Percentiles rank a stretch among this genome's conserved stretches.
These are phyloP conservation scores for Pelmatolapia mariae DNA, from an alignment of 2,113 vertebrate species.

Conservation along the genomic window DNA sequence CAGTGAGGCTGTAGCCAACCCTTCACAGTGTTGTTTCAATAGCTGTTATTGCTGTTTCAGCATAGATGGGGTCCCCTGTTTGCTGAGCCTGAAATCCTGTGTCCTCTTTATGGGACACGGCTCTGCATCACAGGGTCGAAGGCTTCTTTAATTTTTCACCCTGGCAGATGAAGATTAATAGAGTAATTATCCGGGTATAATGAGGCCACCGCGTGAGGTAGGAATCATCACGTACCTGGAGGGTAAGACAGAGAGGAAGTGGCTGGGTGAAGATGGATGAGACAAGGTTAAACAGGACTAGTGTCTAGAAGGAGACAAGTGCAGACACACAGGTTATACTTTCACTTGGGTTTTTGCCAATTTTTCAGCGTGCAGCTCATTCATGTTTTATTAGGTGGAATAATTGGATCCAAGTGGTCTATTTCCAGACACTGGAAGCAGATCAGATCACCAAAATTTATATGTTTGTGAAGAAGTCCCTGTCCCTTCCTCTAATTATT, in stretches of 20 bases:
- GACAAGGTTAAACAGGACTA: background rate
- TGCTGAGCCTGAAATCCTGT: conserved; percentile 2
- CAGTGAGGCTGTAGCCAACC: conserved; percentile 27
- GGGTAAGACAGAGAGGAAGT: background rate
- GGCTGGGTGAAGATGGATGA: background rate
- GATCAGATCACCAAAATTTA: background rate
- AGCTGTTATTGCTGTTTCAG: conserved; percentile 42
- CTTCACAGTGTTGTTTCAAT: conserved; percentile 29
- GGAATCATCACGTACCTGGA: conserved; percentile 23
- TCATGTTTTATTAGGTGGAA: conserved; percentile 30
- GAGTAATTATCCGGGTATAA: conserved; percentile 29
- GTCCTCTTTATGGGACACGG: conserved; percentile 3
- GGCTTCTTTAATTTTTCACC: background rate
- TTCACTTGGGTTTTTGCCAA: background rate
- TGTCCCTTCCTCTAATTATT: background rate
- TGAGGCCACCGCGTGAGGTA: background rate
- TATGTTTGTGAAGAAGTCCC: background rate
- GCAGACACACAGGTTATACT: background rate
- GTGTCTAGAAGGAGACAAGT: background rate
- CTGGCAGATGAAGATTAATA: conserved; percentile 39
- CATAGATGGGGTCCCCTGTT: conserved; percentile 15
- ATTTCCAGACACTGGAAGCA: background rate
- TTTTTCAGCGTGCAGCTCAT: conserved; percentile 26
- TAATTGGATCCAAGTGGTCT: conserved; percentile 18
- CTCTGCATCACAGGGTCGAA: background rate